Base-by-base conservation (phyloP, 2,888 invertebrate genomes). In the Yponomeuta malinellus region DNA sequence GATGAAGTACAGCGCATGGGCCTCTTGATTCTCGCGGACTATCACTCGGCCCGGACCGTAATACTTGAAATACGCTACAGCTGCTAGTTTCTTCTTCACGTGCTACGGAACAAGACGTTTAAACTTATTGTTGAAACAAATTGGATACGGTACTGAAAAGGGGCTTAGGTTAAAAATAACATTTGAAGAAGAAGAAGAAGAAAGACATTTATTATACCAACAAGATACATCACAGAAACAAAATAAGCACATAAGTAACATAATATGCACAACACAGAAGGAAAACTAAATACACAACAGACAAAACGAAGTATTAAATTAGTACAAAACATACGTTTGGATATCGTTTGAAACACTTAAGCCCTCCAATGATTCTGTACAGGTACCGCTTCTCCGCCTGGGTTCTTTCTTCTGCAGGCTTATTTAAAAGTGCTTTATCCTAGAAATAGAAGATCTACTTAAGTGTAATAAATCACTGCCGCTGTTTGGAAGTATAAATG, bases 1-100 rank as follows among this genome's bases (percentile, higher is more conserved):
- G 69, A 96, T 91, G 80, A 95, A 95, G 81, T 95, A 95, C 69
- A 95, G 79, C 0, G 94, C 93, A 71, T 89, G 85, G 0, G 95
- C 94, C 3, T 86, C 84, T 71, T 94, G 94, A 10, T 93, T 93
- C 78, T 95, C 94, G 12, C 93, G 93, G 0, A 95, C 94, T 69
- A 96, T 93, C 0, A 89, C 85, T 1, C 95, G 91, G 1, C 92
- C 93, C 0, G 94, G 92, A 1, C 90, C 86, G 73, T 93, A 93
- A 76, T 94, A 95, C 75, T 93, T 93, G 84, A 95, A 95, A 76
- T 93, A 93, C 0, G 94, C 93, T 0, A 93, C 93, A 0, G 92
- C 93, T 0, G 95, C 94, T 66, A 96, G 80, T 69, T 93, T 92
- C 74, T 91, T 92, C 77, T 94, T 94, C 10, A 95, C 90, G 74